Conservation (phyloP, 2,797 vertebrate species). For the Crenichthys baileyi region DNA sequence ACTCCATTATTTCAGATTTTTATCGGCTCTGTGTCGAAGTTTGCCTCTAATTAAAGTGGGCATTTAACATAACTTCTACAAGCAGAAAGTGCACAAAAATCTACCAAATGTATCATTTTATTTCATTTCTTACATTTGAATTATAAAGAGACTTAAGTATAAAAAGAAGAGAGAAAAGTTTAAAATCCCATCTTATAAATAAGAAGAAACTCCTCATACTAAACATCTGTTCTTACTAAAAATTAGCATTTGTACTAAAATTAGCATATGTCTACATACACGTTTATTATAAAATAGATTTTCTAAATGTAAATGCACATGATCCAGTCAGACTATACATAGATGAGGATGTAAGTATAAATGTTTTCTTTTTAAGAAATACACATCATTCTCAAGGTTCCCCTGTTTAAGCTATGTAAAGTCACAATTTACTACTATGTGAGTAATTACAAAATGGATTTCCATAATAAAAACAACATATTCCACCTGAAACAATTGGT, state of each 20-base stretch:
- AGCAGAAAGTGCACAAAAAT: background rate
- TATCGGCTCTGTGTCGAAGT: background rate
- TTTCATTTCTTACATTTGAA: background rate
- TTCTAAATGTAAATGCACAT: background rate
- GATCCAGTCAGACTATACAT: background rate
- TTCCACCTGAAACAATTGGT: background rate
- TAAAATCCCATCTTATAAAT: background rate
- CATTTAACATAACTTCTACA: background rate
- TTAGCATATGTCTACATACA: background rate
- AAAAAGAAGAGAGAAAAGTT: background rate
- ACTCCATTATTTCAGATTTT: background rate
- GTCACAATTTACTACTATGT: background rate
- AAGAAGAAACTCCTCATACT: background rate
- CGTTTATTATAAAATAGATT: background rate
- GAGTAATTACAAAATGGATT: background rate
- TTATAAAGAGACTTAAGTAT: background rate
- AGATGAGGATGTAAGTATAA: background rate
- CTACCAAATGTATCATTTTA: background rate
- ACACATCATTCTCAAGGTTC: background rate
- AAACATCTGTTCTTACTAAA: background rate
- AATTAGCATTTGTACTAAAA: background rate
- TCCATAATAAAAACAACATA: background rate
- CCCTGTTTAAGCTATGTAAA: background rate
- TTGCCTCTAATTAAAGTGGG: background rate
- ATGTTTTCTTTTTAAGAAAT: background rate